phyloP scores from a whole-genome alignment of 2,113 vertebrate species.

The Elaphurus davidianus region DNA sequence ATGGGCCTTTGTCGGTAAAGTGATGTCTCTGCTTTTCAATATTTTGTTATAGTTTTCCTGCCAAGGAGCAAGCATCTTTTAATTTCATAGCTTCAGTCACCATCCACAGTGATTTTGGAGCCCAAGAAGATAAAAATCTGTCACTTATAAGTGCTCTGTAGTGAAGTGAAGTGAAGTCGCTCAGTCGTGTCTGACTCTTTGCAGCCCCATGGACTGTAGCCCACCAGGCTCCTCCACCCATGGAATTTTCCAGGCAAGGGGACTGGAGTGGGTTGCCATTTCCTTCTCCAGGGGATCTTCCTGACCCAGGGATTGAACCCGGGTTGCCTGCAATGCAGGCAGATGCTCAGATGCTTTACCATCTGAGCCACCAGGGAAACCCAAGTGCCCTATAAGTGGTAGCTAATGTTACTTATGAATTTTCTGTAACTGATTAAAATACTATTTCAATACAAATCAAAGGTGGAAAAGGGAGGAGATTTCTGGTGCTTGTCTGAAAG shows the following conservation, averaged over 20 bases:
- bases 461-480: background rate
- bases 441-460: background rate
- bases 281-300: no score
- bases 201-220: no score
- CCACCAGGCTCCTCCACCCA: no score
- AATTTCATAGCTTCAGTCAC: background rate
- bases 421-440: slow-evolving; percentile 14
- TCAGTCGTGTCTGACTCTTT: no score
- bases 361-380: no score
- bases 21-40: background rate
- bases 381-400: background rate
- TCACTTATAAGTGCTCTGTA: background rate
- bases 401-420: background rate
- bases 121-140: background rate
- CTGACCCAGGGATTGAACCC: no score
- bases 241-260: no score
- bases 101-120: background rate
- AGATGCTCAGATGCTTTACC: no score
- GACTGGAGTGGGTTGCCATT: no score
- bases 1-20: background rate
- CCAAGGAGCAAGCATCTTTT: background rate
- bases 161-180: no score
- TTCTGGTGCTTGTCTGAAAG: background rate
- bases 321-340: no score
- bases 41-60: background rate